Percentiles rank a stretch among this genome's conserved stretches.
Conservation (phyloP, 64 coral and sea anemone species). For the Acropora yongei region DNA sequence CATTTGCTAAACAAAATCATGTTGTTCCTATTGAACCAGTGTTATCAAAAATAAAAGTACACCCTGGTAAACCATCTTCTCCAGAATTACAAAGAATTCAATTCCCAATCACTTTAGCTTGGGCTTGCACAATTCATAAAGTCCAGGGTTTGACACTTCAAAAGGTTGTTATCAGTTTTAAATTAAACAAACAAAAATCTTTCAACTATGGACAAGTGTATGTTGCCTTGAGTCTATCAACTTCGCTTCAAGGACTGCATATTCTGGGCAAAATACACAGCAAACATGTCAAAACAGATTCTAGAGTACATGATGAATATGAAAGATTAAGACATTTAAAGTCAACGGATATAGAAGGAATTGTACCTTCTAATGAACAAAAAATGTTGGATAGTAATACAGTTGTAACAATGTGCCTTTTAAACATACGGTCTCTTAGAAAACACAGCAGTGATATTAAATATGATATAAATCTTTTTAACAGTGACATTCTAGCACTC, state of each 20-base stretch:
- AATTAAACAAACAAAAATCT: conserved; percentile 21
- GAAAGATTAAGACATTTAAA: conserved; percentile 5
- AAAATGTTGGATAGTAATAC: background rate
- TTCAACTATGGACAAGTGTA: conserved; percentile 70
- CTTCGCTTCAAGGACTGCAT: conserved; percentile 16
- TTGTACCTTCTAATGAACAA: background rate
- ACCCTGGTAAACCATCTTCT: conserved; percentile 54
- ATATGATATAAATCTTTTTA: background rate
- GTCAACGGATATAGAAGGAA: background rate
- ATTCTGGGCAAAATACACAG: background rate
- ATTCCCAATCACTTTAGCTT: conserved; percentile 53
- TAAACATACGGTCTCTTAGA: background rate
- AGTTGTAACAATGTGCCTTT: background rate
- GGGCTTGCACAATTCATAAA: conserved; percentile 57
- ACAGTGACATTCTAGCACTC: background rate
- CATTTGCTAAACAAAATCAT: conserved; percentile 18
- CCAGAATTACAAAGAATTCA: conserved; percentile 63
- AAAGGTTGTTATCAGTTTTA: conserved; percentile 32
- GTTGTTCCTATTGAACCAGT: conserved; percentile 57
- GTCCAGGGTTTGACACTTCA: background rate
- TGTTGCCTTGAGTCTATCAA: conserved; percentile 40
- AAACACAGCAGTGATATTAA: background rate
- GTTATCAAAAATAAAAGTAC: conserved; percentile 57
- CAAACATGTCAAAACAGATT: conserved; percentile 35
- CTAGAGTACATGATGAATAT: background rate